Evolutionary conservation across 2,113 vertebrate species (phyloP).

Genomic region (Ginglymostoma cirratum): DNA sequence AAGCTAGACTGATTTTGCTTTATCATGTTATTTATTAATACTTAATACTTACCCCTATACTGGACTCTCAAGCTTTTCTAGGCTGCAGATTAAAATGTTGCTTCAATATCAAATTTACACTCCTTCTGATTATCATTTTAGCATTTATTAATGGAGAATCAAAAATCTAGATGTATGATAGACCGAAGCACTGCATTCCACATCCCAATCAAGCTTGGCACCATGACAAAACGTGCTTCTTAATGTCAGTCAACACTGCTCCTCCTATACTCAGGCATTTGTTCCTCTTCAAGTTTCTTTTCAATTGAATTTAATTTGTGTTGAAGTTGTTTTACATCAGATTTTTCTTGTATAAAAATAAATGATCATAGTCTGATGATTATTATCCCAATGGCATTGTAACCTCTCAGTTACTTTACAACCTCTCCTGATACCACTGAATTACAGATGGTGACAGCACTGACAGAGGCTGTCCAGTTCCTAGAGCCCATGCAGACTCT

Average conservation of each 20-base stretch:
- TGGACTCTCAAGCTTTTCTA: too few relatives aligned
- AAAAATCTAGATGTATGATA: background rate
- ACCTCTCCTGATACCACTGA: background rate
- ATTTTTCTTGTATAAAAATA: background rate
- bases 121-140: background rate
- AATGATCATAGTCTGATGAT: background rate
- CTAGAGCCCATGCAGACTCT: too few relatives aligned
- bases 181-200: background rate
- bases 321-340: background rate
- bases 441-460: too few relatives aligned
- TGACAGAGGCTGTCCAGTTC: too few relatives aligned
- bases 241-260: background rate
- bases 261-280: background rate
- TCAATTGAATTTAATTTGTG: background rate
- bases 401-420: background rate
- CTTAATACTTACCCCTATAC: too few relatives aligned
- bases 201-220: background rate
- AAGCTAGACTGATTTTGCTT: too few relatives aligned
- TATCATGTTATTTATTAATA: too few relatives aligned
- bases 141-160: background rate
- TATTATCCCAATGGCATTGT: background rate
- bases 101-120: background rate
- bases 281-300: background rate
- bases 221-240: background rate
- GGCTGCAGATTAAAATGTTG: background rate